phyloP scores from a whole-genome alignment of 1,140 invertebrate species.

The Chelonus insularis region DNA sequence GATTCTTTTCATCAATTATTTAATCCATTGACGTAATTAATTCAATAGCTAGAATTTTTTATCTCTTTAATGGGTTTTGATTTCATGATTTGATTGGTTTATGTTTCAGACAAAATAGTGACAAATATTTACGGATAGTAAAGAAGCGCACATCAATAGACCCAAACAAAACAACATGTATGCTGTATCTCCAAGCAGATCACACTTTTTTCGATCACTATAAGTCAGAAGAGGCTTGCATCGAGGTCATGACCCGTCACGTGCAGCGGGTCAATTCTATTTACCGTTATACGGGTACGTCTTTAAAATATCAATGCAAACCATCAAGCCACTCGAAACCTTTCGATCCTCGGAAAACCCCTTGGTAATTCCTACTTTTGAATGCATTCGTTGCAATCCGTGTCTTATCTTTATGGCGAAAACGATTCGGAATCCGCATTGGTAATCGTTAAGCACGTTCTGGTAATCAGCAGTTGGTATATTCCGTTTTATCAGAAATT shows the following conservation, averaged over 20 bases:
- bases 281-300: constrained; percentile 78
- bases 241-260: constrained; percentile 87
- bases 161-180: constrained; percentile 73
- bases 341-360: no score
- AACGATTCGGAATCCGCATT: neutral
- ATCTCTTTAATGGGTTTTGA: no score
- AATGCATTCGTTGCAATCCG: neutral
- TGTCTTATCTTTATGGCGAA: constrained; percentile 17
- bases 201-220: constrained; percentile 87
- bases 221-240: constrained; percentile 86
- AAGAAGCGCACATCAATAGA: constrained; percentile 70
- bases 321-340: neutral
- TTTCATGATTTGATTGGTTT: neutral
- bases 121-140: constrained; percentile 34
- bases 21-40: no score
- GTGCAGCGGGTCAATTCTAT: constrained; percentile 88
- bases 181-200: constrained; percentile 88
- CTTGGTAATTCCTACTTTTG: neutral
- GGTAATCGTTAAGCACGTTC: constrained; percentile 17
- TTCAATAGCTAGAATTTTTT: no score
- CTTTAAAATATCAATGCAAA: constrained; percentile 7
- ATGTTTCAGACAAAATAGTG: constrained; percentile 18
- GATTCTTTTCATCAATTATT: no score
- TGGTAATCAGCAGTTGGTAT: constrained; percentile 22
- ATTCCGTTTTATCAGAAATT: constrained; percentile 13